Evolutionary conservation across 1,140 invertebrate genomes (phyloP).

Genomic region (Lordiphosa collinella): DNA sequence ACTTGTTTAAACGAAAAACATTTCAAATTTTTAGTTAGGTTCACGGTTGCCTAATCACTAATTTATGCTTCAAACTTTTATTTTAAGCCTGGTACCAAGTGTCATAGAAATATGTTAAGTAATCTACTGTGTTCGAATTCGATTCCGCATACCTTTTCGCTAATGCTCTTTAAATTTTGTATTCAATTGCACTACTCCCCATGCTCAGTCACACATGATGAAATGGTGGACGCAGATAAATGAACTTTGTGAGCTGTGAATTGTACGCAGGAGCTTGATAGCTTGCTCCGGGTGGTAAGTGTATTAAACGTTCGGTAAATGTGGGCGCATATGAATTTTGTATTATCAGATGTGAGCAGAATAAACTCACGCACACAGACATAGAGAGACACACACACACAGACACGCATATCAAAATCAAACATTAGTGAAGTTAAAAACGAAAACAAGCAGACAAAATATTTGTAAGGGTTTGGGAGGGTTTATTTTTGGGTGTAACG

Average conservation of each 20-base stretch:
- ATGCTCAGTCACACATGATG: not conserved
- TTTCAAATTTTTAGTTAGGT: too few relatives aligned
- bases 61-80: not conserved
- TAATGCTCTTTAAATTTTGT: constrained; percentile 2
- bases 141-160: not conserved
- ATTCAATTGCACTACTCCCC: constrained; percentile 3
- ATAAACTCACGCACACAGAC: constrained; percentile 19
- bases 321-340: constrained; percentile 26
- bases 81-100: too few relatives aligned
- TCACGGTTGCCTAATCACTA: too few relatives aligned
- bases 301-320: constrained; percentile 25
- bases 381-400: constrained; percentile 13
- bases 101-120: too few relatives aligned
- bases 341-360: constrained; percentile 18
- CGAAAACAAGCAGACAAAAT: constrained; percentile 17
- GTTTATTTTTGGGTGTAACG: constrained; percentile 24
- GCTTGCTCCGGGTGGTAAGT: constrained; percentile 2
- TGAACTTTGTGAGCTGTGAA: constrained; percentile 24
- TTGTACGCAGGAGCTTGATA: constrained; percentile 13
- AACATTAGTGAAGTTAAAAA: constrained; percentile 38
- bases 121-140: too few relatives aligned
- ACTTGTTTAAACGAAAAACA: too few relatives aligned
- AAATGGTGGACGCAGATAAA: constrained; percentile 14
- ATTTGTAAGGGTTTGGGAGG: not conserved
- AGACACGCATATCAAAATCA: constrained; percentile 15